Percentiles rank a stretch among this genome's conserved stretches.
These are phyloP conservation scores for Seriola quinqueradiata DNA, from an alignment of 2,113 vertebrate genomes.

Conservation along the genomic window DNA sequence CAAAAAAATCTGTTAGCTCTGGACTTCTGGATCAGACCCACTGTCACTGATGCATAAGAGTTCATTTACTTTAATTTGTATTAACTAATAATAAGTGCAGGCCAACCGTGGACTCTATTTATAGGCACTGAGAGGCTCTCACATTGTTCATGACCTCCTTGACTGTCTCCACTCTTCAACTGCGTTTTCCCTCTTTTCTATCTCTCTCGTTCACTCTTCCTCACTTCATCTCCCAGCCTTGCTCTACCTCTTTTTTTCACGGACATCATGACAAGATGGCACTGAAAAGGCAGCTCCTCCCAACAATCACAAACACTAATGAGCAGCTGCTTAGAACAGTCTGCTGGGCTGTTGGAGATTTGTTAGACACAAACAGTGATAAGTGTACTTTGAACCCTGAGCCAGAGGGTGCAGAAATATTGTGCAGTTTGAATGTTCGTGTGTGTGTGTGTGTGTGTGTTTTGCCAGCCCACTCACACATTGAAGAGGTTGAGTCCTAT, in stretches of 20 bases:
- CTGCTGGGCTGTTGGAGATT: constrained; percentile 45
- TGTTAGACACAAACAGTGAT: constrained; percentile 52
- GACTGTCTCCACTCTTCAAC: constrained; percentile 41
- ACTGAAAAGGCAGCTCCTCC: constrained; percentile 53
- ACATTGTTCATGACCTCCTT: constrained; percentile 61
- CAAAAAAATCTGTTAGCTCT: constrained; percentile 61
- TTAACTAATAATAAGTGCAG: constrained; percentile 66
- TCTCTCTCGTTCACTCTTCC: not conserved
- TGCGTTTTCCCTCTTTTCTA: constrained; percentile 26
- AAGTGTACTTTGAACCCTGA: constrained; percentile 55
- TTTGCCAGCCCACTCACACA: constrained; percentile 89
- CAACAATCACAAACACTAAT: constrained; percentile 58
- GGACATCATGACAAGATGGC: constrained; percentile 49
- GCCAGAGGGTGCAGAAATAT: constrained; percentile 40
- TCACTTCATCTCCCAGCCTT: not conserved
- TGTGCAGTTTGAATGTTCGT: constrained; percentile 6
- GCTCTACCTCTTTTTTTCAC: constrained; percentile 18
- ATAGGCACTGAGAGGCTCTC: constrained; percentile 48
- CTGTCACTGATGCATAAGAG: constrained; percentile 67
- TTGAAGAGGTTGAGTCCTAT: constrained; percentile 99
- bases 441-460: constrained; percentile 11
- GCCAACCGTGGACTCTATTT: constrained; percentile 65
- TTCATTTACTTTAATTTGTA: constrained; percentile 75
- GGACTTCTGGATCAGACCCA: constrained; percentile 53
- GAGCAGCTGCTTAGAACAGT: constrained; percentile 56